Evolutionary conservation across 2,113 vertebrate genomes (phyloP).

Genomic region (Vulpes lagopus): DNA sequence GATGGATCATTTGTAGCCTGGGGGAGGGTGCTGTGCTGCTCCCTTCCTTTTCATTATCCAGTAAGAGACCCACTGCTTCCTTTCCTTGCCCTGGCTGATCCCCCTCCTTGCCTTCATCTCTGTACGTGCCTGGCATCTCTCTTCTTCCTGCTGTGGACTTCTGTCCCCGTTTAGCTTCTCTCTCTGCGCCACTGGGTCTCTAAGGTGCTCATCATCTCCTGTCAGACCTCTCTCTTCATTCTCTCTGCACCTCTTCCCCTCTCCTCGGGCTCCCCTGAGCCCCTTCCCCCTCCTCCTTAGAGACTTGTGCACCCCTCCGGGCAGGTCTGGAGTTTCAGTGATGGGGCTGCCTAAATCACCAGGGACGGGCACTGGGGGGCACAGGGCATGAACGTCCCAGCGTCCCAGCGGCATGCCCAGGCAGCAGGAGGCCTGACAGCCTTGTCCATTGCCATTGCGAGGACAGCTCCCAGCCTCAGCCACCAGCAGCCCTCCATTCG

Average conservation of each 20-base stretch:
- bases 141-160: not conserved
- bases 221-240: not conserved
- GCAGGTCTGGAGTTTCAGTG: not conserved
- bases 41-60: rapidly evolving
- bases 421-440: not conserved
- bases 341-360: not conserved
- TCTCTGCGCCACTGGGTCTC: not conserved
- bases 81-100: rapidly evolving
- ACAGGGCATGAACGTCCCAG: rapidly evolving
- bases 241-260: not conserved
- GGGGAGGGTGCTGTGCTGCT: rapidly evolving
- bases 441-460: not conserved
- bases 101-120: not conserved
- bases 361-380: not conserved
- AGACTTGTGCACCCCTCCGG: not conserved
- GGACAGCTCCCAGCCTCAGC: not conserved
- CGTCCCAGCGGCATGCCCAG: not conserved
- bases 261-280: not conserved
- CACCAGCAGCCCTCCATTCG: constrained; percentile 30
- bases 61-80: not conserved
- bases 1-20: rapidly evolving
- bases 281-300: not conserved
- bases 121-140: not conserved
- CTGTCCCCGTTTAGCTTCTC: not conserved
- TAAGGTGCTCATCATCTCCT: not conserved